These are phyloP conservation scores for Danionella dracula DNA, from an alignment of 2,797 vertebrate species.

Conservation along the genomic window DNA sequence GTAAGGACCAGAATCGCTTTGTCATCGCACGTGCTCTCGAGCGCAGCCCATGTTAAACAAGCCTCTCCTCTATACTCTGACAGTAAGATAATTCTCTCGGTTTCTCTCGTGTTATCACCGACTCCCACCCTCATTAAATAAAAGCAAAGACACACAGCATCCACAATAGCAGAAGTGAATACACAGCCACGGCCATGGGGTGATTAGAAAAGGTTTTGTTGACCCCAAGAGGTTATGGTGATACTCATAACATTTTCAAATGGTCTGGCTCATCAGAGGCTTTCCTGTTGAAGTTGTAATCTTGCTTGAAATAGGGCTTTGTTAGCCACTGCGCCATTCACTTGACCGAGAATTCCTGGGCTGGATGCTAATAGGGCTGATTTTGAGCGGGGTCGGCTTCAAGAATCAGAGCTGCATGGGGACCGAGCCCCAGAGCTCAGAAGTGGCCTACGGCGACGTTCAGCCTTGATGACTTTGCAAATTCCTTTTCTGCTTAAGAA, in stretches of 20 bases:
- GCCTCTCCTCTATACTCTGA: conserved; percentile 57
- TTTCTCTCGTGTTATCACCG: conserved; percentile 35
- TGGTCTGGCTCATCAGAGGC: conserved; percentile 72
- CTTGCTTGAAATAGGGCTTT: conserved; percentile 74
- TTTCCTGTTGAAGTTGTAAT: conserved; percentile 76
- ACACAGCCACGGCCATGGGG: conserved; percentile 57
- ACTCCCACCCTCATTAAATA: conserved; percentile 7
- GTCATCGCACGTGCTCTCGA: conserved; percentile 65
- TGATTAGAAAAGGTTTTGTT: conserved; percentile 71
- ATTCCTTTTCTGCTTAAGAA: conserved; percentile 57
- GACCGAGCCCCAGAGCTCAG: conserved; percentile 57
- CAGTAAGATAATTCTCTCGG: conserved; percentile 44
- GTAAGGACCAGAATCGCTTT: conserved; percentile 62
- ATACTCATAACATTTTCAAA: conserved; percentile 76
- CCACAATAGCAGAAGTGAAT: conserved; percentile 41
- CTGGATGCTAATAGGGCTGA: conserved; percentile 61
- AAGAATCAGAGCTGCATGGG: conserved; percentile 56
- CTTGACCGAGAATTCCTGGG: conserved; percentile 68
- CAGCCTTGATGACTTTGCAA: conserved; percentile 74
- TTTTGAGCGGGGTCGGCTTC: conserved; percentile 55
- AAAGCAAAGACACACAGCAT: neutral
- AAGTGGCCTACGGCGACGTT: conserved; percentile 58
- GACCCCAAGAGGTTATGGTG: conserved; percentile 68
- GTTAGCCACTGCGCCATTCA: conserved; percentile 64
- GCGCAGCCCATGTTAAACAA: conserved; percentile 64